Percentiles rank a stretch among this genome's conserved stretches.
Conservation (phyloP, 2,113 vertebrate genomes). For the Actenoides lindsayi region DNA sequence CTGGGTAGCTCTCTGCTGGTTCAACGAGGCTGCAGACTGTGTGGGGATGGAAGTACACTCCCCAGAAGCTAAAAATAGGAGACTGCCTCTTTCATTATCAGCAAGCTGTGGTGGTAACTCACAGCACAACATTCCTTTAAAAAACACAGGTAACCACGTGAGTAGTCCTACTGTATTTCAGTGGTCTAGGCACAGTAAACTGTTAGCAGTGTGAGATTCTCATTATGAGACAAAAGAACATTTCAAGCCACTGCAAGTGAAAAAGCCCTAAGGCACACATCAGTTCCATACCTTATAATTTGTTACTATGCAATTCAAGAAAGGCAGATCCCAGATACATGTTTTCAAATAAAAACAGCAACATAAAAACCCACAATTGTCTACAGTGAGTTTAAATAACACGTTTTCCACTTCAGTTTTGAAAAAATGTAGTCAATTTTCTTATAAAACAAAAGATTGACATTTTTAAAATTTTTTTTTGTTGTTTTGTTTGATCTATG, state of each 20-base stretch:
- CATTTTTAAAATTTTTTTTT: no score
- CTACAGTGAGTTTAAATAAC: background rate
- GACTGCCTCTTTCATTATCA: background rate
- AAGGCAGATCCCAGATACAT: background rate
- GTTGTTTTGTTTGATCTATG: background rate
- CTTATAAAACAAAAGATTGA: background rate
- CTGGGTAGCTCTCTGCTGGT: background rate
- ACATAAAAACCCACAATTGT: background rate
- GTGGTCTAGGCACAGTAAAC: background rate
- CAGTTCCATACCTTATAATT: background rate
- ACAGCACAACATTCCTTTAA: background rate
- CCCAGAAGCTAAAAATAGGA: background rate
- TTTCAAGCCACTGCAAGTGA: background rate
- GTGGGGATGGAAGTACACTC: accelerated
- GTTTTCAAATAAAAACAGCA: background rate
- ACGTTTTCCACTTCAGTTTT: background rate
- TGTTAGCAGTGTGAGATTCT: background rate
- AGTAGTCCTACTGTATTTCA: background rate
- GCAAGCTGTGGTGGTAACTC: background rate
- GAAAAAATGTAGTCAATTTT: background rate
- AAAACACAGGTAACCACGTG: accelerated
- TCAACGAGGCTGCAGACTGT: accelerated
- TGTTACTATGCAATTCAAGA: background rate
- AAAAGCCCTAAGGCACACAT: background rate
- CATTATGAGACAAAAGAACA: background rate